phyloP scores from a whole-genome alignment of 2,113 vertebrate species.

The Tricholaema leucomelas region DNA sequence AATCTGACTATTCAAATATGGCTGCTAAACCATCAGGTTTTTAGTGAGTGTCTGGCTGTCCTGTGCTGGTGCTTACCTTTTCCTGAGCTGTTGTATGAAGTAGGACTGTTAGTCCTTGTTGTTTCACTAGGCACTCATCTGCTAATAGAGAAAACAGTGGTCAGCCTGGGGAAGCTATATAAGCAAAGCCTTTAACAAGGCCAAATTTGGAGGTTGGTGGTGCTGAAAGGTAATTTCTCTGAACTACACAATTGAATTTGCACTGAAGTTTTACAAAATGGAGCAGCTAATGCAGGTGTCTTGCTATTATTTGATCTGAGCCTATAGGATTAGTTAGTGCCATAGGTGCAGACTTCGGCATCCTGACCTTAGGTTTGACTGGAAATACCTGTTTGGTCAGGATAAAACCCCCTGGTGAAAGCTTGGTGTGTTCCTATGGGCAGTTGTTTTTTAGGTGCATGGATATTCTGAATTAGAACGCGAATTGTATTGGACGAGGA shows the following conservation, averaged over 20 bases:
- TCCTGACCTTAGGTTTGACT: not conserved
- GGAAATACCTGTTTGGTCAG: not conserved
- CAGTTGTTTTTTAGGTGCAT: not conserved
- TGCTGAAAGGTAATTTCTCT: not conserved
- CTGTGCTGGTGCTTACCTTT: not conserved
- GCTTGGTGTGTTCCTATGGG: fast-evolving
- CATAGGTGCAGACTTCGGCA: not conserved
- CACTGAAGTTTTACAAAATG: not conserved
- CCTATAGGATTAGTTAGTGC: not conserved
- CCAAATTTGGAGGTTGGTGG: not conserved
- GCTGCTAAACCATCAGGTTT: not conserved
- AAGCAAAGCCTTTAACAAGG: not conserved
- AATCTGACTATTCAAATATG: not conserved
- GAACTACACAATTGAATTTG: not conserved
- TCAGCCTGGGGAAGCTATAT: not conserved
- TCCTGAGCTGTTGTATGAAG: not conserved
- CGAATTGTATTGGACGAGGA: not conserved
- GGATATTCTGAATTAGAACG: not conserved
- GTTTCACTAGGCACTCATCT: not conserved
- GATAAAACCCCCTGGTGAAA: not conserved
- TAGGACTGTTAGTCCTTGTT: not conserved
- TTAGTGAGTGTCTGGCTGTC: not conserved
- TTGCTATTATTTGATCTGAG: not conserved
- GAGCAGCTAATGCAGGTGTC: not conserved
- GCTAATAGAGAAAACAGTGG: slow-evolving; percentile 16